phyloP scores from a whole-genome alignment of 2,888 invertebrate genomes.

The Diaphora mendica region DNA sequence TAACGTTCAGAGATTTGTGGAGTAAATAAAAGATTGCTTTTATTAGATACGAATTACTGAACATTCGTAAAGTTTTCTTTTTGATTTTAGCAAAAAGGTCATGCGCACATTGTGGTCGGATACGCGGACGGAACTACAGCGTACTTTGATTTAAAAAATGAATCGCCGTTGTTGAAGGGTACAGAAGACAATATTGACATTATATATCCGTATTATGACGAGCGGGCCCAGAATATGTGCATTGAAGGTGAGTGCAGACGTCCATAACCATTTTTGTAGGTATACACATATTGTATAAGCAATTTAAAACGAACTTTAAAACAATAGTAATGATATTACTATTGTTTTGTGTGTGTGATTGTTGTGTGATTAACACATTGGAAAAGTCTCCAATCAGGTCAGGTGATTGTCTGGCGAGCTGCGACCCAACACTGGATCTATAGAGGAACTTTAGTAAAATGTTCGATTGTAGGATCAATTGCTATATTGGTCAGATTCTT shows the following conservation, averaged over 20 bases:
- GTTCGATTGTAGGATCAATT: no score
- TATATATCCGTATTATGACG: conserved; percentile 86
- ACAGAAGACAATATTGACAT: conserved; percentile 71
- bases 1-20: no score
- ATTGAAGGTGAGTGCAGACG: conserved; percentile 83
- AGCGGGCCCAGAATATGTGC: conserved; percentile 86
- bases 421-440: no score
- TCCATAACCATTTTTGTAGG: neutral
- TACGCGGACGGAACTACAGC: conserved; percentile 89
- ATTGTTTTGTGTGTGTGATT: no score
- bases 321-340: no score
- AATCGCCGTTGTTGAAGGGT: conserved; percentile 81
- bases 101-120: conserved; percentile 87
- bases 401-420: no score
- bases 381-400: no score
- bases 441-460: no score
- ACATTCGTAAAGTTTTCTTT: neutral
- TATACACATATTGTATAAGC: neutral
- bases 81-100: conserved; percentile 78
- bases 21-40: no score
- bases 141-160: conserved; percentile 86
- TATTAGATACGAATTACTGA: no score
- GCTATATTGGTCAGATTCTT: no score
- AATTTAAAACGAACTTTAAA: neutral
- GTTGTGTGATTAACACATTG: no score